Base-by-base conservation (phyloP, 2,113 vertebrate genomes). In the Pampusana beccarii region DNA sequence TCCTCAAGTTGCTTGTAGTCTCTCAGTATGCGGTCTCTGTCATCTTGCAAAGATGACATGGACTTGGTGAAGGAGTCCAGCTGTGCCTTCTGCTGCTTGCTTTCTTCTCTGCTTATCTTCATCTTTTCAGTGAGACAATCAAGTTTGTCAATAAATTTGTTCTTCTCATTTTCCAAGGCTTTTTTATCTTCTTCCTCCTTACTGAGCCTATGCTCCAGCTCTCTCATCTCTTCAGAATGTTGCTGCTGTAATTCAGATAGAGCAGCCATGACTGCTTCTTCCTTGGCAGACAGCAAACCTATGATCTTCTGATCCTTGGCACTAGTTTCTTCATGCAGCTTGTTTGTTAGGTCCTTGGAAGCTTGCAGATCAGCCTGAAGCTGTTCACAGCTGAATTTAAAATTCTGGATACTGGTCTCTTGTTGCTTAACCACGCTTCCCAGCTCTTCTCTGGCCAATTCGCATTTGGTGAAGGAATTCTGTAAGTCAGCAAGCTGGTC, bases 1-100 rank as follows among this genome's bases (percentile, higher is more conserved):
- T 99, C 98, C 93, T 99, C 99, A 61, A 99, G 98, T 91, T 99
- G 98, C 84, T 98, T 98, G 96, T 99, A 99, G 64, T 98, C 98
- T 79, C 94, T 97, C 29, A 99, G 95, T 38, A 99, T 97, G 28
- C 98, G 88, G 93, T 99, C 99, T 73, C 99, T 92, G 95, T 99
- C 99, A 2, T 99, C 98, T 96, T 99, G 99, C 90, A 99, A 91
- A 28, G 99, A 99, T 25, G 98, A 98, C 99, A 99, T 99, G 80
- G 99, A 99, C 79, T 98, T 99, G 38, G 98, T 98, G 65, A 99
- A 99, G 26, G 99, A 98, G 80, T 98, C 98, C 89, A 99, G 97
- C 34, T 98, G 98, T 56, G 98, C 95, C 94, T 98, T 99, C 54
- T 98, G 98, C 86, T 97, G 98, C 79, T 92, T 97, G 91, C 97